These are phyloP conservation scores for Theristicus caerulescens DNA, from an alignment of 2,113 vertebrate genomes.

Conservation along the genomic window DNA sequence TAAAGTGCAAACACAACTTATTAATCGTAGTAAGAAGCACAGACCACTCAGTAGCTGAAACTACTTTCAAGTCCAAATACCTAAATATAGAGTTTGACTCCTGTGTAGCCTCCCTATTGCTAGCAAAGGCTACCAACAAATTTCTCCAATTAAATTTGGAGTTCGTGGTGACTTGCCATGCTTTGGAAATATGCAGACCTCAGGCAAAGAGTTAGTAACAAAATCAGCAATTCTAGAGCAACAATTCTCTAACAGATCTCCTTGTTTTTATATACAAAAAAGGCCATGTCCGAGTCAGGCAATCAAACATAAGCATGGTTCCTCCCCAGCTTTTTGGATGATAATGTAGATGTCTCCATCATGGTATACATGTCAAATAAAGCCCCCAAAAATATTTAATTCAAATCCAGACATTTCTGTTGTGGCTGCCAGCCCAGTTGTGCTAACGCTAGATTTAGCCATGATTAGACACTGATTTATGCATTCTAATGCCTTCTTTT, in stretches of 20 bases:
- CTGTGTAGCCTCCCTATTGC: background rate
- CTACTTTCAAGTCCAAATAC: background rate
- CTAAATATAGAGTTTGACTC: background rate
- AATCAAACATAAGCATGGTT: background rate
- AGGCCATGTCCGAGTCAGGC: background rate
- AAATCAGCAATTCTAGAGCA: background rate
- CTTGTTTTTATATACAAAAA: background rate
- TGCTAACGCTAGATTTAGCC: background rate
- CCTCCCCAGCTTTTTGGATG: background rate
- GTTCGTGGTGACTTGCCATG: background rate
- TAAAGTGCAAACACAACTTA: background rate
- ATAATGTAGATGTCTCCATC: background rate
- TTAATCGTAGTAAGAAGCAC: background rate
- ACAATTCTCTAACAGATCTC: background rate
- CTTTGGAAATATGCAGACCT: background rate
- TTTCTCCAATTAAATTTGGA: background rate
- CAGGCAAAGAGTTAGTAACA: background rate
- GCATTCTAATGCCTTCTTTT: background rate
- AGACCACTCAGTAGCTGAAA: background rate
- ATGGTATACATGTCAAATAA: background rate
- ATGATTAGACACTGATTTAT: slow-evolving; percentile 26
- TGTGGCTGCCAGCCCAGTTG: background rate
- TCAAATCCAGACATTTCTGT: background rate
- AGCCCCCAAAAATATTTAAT: background rate
- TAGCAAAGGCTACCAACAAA: background rate